Conservation (phyloP, 2,797 vertebrate genomes). For the Garrulus glandarius region DNA sequence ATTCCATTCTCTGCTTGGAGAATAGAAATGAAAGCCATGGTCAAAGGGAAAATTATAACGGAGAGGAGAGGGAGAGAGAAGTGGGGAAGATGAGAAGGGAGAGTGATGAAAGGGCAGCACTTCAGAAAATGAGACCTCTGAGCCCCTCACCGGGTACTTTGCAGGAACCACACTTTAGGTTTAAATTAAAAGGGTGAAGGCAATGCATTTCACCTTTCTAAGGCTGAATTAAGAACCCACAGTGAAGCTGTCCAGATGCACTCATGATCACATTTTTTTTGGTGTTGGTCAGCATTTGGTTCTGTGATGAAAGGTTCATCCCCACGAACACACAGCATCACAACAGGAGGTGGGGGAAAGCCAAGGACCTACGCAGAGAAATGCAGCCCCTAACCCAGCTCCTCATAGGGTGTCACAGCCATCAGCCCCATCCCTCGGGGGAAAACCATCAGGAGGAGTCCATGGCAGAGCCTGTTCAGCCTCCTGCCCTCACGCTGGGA, state of each 20-base stretch:
- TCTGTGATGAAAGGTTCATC: not conserved
- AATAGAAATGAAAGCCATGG: not conserved
- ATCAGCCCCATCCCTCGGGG: not conserved
- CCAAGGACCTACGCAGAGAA: not conserved
- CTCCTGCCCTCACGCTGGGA: not conserved
- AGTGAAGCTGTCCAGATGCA: not conserved
- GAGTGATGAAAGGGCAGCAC: not conserved
- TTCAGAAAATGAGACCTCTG: not conserved
- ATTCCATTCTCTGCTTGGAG: not conserved
- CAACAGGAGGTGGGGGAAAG: not conserved
- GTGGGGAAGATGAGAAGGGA: not conserved
- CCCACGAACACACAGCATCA: not conserved
- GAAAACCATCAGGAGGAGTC: not conserved
- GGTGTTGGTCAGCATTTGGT: not conserved
- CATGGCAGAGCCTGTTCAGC: not conserved
- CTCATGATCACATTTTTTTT: not conserved
- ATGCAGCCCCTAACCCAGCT: rapidly evolving
- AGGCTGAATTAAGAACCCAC: not conserved
- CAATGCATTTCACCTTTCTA: not conserved
- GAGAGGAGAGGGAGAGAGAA: not conserved
- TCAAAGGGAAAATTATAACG: not conserved
- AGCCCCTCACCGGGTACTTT: not conserved
- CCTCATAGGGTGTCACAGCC: not conserved
- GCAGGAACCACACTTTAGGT: not conserved
- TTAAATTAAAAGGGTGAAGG: not conserved